Evolutionary conservation across 37 sponge, comb jelly and placozoan species (phyloP).

Genomic region (Halichondria panicea): DNA sequence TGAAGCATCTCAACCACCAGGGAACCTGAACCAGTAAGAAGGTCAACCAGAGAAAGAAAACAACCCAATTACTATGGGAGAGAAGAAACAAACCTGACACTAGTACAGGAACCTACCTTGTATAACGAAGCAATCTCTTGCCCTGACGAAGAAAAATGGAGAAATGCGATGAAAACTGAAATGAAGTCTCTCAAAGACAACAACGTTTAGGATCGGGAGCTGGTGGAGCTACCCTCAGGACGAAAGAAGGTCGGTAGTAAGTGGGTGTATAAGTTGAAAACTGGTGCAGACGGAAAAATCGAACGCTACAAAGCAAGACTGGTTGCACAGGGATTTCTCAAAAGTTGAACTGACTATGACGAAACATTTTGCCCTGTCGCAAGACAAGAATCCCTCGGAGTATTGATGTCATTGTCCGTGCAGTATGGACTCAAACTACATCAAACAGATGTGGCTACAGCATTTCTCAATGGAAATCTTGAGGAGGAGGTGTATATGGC

Average conservation of each 20-base stretch:
- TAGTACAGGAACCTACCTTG: not conserved
- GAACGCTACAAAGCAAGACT: constrained; percentile 40
- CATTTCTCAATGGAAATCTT: constrained; percentile 45
- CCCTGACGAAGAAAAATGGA: constrained; percentile 40
- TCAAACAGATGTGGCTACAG: constrained; percentile 51
- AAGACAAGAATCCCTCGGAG: constrained; percentile 36
- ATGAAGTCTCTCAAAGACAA: too few relatives aligned
- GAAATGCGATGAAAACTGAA: constrained; percentile 42
- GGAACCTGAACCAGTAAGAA: constrained; percentile 7
- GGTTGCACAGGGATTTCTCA: constrained; percentile 50
- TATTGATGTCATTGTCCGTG: constrained; percentile 36
- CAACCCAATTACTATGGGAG: constrained; percentile 25
- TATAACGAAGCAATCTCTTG: constrained; percentile 20
- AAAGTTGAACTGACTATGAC: constrained; percentile 50
- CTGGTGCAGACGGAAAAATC: constrained; percentile 18
- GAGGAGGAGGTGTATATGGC: too few relatives aligned
- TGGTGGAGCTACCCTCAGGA: constrained; percentile 1
- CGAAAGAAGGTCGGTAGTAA: constrained; percentile 28
- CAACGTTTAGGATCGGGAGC: constrained; percentile 39
- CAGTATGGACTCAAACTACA: constrained; percentile 23
- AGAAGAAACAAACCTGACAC: not conserved
- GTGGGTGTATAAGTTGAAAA: constrained; percentile 53
- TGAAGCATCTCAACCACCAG: too few relatives aligned
- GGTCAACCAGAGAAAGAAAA: constrained; percentile 22
- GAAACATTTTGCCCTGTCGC: too few relatives aligned